Base-by-base conservation (phyloP, 2,888 invertebrate genomes). In the Lithophane semibrunnea region DNA sequence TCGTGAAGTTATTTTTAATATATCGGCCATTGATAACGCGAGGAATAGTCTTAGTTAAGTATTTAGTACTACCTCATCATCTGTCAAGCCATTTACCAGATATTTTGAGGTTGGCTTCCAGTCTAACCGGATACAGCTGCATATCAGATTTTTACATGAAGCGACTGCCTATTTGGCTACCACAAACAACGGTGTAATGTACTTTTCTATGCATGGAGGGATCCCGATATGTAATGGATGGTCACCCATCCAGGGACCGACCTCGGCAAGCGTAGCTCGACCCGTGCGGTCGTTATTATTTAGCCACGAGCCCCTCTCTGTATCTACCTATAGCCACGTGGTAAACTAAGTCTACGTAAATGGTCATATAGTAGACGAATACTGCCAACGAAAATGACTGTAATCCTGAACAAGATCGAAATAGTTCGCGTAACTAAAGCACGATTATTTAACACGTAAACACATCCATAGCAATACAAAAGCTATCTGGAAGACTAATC, bases 401-500 rank as follows among this genome's bases (percentile, higher is more conserved):
- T 37, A 37, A 37, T 37, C 37, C 3, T 37, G 37, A 37, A 70
- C 12, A 24, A 73, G 54, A 13, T n/a, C 18, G 13, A 24, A 58
- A 12, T 37, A 60, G 9, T n/a, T 16, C 3, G 13, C 24, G 12
- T 54, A 65, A 49, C 61, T 56, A 52, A 58, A 63, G 3, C 47
- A 18, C 24, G 10, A 7, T 69, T 16, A 75, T 64, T 80, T 69
- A 66, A 71, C 44, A 58, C 67, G 56, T 42, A 52, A 75, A 61
- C 74, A 29, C 29, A 63, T 69, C 29, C 18, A 44, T 29, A 61
- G 63, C 64, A 24, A 24, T 29, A 82, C 83, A 83, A 86, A 74
- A 61, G 79, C 86, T 78, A 78, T 78, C 83, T 58, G 66, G 83
- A 63, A 85, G 71, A 54, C 74, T 78, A 66, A 83, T 83, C 83